A percentile compares a stretch with the other conserved stretches of the same genome.
phyloP scores from a whole-genome alignment of 2,888 invertebrate species.

The Empis stercorea region DNA sequence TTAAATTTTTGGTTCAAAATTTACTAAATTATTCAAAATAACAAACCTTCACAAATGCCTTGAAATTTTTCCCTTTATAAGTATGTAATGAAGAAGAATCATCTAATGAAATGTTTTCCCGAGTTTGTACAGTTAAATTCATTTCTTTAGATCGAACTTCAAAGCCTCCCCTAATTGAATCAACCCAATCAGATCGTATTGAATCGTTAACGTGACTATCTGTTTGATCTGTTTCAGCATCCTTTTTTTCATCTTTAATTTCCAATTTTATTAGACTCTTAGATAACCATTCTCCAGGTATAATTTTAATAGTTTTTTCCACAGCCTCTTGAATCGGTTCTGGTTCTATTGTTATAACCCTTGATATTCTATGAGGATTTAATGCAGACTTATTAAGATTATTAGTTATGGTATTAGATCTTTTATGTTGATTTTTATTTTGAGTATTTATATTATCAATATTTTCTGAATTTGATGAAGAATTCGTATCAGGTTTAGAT shows the following conservation, averaged over 20 bases:
- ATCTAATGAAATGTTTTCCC: constrained; percentile 7
- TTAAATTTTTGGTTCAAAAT: background rate
- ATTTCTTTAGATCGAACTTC: constrained; percentile 22
- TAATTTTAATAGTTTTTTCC: constrained; percentile 16
- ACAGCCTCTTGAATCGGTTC: background rate
- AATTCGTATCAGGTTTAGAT: background rate
- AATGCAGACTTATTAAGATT: constrained; percentile 18
- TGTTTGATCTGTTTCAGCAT: constrained; percentile 5
- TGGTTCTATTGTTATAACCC: background rate
- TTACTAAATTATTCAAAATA: background rate
- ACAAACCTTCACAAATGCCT: constrained; percentile 30
- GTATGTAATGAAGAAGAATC: constrained; percentile 6
- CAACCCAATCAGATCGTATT: constrained; percentile 17
- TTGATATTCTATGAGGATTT: constrained; percentile 13
- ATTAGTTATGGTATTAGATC: constrained; percentile 5
- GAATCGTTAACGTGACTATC: constrained; percentile 5
- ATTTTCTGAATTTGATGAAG: background rate
- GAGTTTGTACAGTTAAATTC: constrained; percentile 13
- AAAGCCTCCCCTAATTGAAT: constrained; percentile 23
- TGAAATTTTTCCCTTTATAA: constrained; percentile 25
- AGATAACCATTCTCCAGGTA: constrained; percentile 26
- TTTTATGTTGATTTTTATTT: constrained; percentile 6
- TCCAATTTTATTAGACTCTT: constrained; percentile 20
- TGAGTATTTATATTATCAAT: background rate
- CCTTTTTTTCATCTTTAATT: constrained; percentile 12